Base-by-base conservation (phyloP, 2,888 invertebrate genomes). In the Philaethria dido region DNA sequence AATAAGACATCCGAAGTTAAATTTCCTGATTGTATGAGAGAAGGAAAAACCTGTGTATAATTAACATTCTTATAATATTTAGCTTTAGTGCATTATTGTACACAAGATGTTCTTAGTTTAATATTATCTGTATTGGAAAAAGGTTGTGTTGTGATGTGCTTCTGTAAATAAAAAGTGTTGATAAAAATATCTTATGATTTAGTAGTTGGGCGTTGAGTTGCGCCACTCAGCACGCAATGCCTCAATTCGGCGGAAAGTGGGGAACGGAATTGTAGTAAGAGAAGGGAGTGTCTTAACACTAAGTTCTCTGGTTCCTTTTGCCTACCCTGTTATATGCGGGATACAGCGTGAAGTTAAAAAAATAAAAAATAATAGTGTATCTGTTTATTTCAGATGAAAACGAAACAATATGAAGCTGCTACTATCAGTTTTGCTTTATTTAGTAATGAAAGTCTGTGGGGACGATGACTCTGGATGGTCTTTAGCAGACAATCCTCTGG, bases 401-500 rank as follows among this genome's bases (percentile, higher is more conserved):
- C 39, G 62, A 67, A 57, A 0, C 22, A 39, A 57, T 22, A 57
- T 57, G 57, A 57, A 57, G 39, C 39, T 57, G 22, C 11, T 57
- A 0, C n/a, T 42, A 5, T 22, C 11, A 39, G 9, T n/a, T 42
- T 57, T 57, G 3, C 0, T 57, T 0, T 39, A 20, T 22, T 9
- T 57, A 42, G 4, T 42, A 1, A 8, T 36, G 13, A n/a, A 22
- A 42, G 39, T n/a, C n/a, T 22, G 22, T 22, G 22, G 39, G 3
- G 59, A 66, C 33, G 22, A 68, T n/a, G 60, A 70, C 9, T 39
- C 62, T 6, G 54, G 54, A 1, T 73, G 72, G 74, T 11, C 42
- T 8, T 14, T 74, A 9, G 67, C 72, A 13, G 78, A 75, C 3
- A 73, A 71, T 60, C 76, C 76, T 0, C 20, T 75, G 11, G 8